Conservation (phyloP, 2,113 vertebrate genomes). For the Dinomys branickii region DNA sequence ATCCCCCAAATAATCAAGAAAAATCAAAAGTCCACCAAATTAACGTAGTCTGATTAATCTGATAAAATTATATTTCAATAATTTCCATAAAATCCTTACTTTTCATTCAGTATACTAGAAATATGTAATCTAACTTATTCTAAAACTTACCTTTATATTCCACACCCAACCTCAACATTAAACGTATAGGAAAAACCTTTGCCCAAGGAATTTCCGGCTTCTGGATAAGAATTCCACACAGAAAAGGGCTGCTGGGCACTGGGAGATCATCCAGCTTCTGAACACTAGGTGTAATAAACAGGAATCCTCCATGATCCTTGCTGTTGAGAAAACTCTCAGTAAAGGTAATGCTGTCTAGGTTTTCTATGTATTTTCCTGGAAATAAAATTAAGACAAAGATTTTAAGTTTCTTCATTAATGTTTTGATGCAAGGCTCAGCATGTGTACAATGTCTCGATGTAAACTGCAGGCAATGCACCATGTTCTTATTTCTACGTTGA, state of each 20-base stretch:
- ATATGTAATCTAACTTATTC: slow-evolving; percentile 10
- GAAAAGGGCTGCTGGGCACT: slow-evolving; percentile 91
- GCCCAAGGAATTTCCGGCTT: slow-evolving; percentile 97
- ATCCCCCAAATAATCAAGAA: not conserved
- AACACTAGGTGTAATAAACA: slow-evolving; percentile 93
- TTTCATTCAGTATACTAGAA: slow-evolving; percentile 20
- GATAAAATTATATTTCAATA: slow-evolving; percentile 43
- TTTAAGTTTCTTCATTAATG: slow-evolving; percentile 39
- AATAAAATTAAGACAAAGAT: slow-evolving; percentile 67
- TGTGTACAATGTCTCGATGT: not conserved
- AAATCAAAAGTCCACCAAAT: not conserved
- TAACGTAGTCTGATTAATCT: slow-evolving; percentile 27
- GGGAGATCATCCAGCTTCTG: slow-evolving; percentile 90
- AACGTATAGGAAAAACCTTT: slow-evolving; percentile 95
- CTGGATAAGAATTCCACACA: slow-evolving; percentile 94
- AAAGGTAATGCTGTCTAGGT: slow-evolving; percentile 94
- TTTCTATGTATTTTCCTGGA: slow-evolving; percentile 92
- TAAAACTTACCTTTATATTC: slow-evolving; percentile 91
- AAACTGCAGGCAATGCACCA: slow-evolving; percentile 24
- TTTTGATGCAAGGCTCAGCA: not conserved
- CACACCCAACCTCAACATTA: slow-evolving; percentile 93
- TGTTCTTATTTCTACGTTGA: not conserved
- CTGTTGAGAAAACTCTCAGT: slow-evolving; percentile 92
- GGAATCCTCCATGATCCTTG: slow-evolving; percentile 95
- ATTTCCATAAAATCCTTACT: slow-evolving; percentile 50